A percentile compares a stretch with the other conserved stretches of the same genome.
These are phyloP conservation scores for Spisula subtruncata DNA, from an alignment of 2,888 invertebrate species.

Conservation along the genomic window DNA sequence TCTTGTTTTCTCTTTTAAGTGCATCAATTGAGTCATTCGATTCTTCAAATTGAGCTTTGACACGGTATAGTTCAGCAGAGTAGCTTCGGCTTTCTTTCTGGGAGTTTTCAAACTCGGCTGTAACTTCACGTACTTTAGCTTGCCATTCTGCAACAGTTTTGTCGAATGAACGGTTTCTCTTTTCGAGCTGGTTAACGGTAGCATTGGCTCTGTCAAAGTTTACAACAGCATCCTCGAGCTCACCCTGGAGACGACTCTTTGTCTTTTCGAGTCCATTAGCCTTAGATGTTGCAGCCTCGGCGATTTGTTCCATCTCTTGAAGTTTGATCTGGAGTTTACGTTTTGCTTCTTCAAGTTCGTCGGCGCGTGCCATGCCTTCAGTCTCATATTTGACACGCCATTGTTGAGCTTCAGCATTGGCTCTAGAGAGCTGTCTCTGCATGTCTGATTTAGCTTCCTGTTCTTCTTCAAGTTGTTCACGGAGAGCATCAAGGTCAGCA, in stretches of 20 bases:
- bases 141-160: conserved; percentile 99
- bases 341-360: conserved; percentile 89
- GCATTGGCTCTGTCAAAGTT: conserved; percentile 94
- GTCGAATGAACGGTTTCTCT: conserved; percentile 99
- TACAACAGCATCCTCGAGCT: conserved; percentile 98
- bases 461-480: conserved; percentile 99
- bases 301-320: conserved; percentile 98
- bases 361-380: conserved; percentile 90
- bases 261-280: conserved; percentile 98
- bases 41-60: conserved; percentile 98
- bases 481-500: conserved; percentile 99
- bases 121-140: conserved; percentile 97
- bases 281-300: conserved; percentile 99
- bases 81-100: conserved; percentile 99
- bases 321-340: conserved; percentile 95
- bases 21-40: conserved; percentile 99
- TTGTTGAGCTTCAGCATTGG: conserved; percentile 98
- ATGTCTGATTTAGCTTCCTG: conserved; percentile 99
- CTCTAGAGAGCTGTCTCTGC: conserved; percentile 99
- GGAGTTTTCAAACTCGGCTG: conserved; percentile 97
- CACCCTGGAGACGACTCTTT: conserved; percentile 98
- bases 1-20: conserved; percentile 99
- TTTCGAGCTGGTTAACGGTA: conserved; percentile 95
- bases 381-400: conserved; percentile 99
- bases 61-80: conserved; percentile 99